Conservation (phyloP, 1,140 invertebrate species). For the Drosophila mayri region DNA sequence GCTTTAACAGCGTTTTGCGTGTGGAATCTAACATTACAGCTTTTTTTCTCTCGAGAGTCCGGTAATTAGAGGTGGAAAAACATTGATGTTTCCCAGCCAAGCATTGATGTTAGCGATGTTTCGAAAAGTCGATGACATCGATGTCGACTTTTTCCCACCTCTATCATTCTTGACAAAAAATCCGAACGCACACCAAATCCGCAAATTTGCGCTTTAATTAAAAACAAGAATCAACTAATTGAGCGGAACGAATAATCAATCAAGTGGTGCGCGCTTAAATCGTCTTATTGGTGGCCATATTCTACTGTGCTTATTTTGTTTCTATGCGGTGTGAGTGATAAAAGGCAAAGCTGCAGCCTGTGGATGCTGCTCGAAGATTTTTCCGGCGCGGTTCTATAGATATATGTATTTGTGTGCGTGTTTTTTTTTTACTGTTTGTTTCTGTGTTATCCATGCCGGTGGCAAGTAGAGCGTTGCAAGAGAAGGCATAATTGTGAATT, state of each 20-base stretch:
- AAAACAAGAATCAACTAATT: slow-evolving; percentile 9
- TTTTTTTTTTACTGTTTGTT: slow-evolving; percentile 2
- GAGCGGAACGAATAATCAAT: background rate
- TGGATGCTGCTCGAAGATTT: slow-evolving; percentile 26
- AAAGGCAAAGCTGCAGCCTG: slow-evolving; percentile 21
- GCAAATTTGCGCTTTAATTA: slow-evolving; percentile 2
- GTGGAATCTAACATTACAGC: too few species aligned
- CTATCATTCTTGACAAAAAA: too few species aligned
- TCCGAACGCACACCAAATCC: too few species aligned
- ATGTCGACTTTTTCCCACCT: too few species aligned
- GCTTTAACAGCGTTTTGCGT: too few species aligned
- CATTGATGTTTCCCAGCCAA: too few species aligned
- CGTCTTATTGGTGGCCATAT: background rate
- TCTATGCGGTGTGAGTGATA: slow-evolving; percentile 23
- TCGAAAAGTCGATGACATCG: too few species aligned
- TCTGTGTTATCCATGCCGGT: slow-evolving; percentile 7
- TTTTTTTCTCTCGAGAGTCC: too few species aligned
- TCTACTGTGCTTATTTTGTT: slow-evolving; percentile 15
- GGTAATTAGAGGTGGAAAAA: too few species aligned
- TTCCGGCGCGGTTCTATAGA: slow-evolving; percentile 6
- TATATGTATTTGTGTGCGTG: background rate
- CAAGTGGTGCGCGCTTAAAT: background rate
- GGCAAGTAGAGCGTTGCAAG: slow-evolving; percentile 2
- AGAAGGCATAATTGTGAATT: background rate
- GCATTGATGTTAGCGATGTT: too few species aligned